Percentiles rank a stretch among this genome's conserved stretches.
Conservation (phyloP, 2,888 invertebrate genomes). For the Scelioninae gen. 1 region DNA sequence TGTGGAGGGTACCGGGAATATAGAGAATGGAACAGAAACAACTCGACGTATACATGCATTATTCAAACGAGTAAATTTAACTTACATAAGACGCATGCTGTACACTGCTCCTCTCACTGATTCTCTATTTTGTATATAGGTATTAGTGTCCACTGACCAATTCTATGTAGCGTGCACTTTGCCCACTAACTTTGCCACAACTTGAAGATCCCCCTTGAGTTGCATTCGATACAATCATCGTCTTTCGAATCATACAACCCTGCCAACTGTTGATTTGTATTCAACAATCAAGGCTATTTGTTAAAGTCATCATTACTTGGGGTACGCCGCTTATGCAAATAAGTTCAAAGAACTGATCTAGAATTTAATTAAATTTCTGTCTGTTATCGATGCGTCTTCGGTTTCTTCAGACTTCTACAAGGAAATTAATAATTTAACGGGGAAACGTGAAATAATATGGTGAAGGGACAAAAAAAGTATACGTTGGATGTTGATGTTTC, state of each 20-base stretch:
- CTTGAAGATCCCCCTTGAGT: slow-evolving; percentile 50
- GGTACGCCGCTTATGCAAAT: slow-evolving; percentile 19
- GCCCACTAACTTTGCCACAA: slow-evolving; percentile 58
- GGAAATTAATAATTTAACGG: slow-evolving; percentile 3
- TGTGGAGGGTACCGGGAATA: slow-evolving; percentile 72
- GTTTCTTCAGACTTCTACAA: background rate
- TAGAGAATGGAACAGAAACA: slow-evolving; percentile 75
- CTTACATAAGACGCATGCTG: slow-evolving; percentile 80
- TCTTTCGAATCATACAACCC: slow-evolving; percentile 52
- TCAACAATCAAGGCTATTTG: slow-evolving; percentile 74
- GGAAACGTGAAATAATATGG: background rate
- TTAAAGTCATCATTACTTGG: slow-evolving; percentile 67
- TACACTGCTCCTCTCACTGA: slow-evolving; percentile 61
- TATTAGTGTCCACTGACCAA: slow-evolving; percentile 68
- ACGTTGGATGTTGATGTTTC: background rate
- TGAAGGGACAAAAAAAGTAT: background rate
- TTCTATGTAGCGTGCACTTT: slow-evolving; percentile 62
- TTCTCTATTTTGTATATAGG: slow-evolving; percentile 67
- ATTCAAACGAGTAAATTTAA: slow-evolving; percentile 81
- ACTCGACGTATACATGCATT: slow-evolving; percentile 78
- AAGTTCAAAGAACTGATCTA: slow-evolving; percentile 23
- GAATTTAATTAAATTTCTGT: slow-evolving; percentile 38
- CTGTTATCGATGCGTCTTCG: too few species aligned
- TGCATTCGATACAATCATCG: slow-evolving; percentile 56
- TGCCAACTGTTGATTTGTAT: slow-evolving; percentile 74